These are phyloP conservation scores for Beroe forskalii DNA, from an alignment of 37 sponge, comb jelly and placozoan genomes.

Conservation along the genomic window DNA sequence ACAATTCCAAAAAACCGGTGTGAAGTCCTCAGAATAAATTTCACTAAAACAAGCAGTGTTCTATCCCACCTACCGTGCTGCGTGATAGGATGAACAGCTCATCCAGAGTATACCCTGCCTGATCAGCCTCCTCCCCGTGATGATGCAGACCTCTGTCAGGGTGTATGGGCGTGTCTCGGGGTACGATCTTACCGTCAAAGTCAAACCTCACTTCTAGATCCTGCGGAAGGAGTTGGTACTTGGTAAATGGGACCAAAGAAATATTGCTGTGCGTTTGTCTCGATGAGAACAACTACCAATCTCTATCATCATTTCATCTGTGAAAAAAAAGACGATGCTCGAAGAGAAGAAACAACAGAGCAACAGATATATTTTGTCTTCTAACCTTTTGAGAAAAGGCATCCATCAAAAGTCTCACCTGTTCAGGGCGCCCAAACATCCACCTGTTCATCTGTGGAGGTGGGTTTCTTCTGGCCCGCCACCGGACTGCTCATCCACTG, in stretches of 20 bases:
- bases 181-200: conserved; percentile 54
- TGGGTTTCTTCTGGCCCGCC: background rate
- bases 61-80: conserved; percentile 49
- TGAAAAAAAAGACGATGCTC: too few relatives aligned
- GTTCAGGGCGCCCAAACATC: background rate
- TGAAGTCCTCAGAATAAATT: too few relatives aligned
- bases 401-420: too few relatives aligned
- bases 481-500: conserved; percentile 63
- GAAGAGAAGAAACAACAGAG: too few relatives aligned
- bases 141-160: conserved; percentile 37
- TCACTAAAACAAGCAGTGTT: too few relatives aligned
- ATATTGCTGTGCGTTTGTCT: too few relatives aligned
- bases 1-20: too few relatives aligned
- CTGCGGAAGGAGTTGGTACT: background rate
- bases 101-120: conserved; percentile 53
- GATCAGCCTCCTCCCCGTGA: conserved; percentile 54
- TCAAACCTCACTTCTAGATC: conserved; percentile 32
- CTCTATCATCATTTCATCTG: too few relatives aligned
- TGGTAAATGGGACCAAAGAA: too few relatives aligned
- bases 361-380: too few relatives aligned
- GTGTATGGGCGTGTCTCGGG: conserved; percentile 30
- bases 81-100: conserved; percentile 59
- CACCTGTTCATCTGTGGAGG: background rate
- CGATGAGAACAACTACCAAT: too few relatives aligned
- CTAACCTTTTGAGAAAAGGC: too few relatives aligned